phyloP scores from a whole-genome alignment of 2,113 vertebrate genomes.

The Ptychochromis oligacanthus region DNA sequence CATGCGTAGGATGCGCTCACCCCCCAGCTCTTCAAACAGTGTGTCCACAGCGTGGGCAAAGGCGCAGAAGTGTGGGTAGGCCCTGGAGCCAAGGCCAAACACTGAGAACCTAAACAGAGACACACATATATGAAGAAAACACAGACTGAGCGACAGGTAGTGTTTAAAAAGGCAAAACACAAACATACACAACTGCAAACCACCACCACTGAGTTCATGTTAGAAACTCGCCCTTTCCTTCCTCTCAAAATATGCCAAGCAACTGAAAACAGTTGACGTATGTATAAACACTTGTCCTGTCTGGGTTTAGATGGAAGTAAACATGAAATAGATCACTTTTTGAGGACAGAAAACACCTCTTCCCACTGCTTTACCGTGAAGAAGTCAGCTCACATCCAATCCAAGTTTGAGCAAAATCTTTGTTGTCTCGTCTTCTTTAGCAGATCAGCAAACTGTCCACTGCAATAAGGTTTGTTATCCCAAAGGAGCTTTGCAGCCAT shows the following conservation, averaged over 20 bases:
- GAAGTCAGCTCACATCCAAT: conserved; percentile 9
- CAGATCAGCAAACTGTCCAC: conserved; percentile 25
- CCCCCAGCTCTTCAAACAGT: conserved; percentile 94
- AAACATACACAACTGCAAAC: conserved; percentile 7
- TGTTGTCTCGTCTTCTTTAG: not conserved
- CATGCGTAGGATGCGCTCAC: conserved; percentile 97
- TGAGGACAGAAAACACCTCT: not conserved
- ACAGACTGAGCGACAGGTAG: conserved; percentile 7
- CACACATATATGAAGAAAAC: conserved; percentile 1
- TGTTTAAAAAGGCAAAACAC: not conserved
- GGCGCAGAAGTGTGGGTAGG: conserved; percentile 98
- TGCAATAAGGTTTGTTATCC: not conserved
- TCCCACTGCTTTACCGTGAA: not conserved
- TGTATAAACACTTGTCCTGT: not conserved
- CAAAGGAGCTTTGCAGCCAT: not conserved
- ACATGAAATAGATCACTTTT: not conserved
- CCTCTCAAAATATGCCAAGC: not conserved
- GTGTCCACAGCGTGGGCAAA: conserved; percentile 98
- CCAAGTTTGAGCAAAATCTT: not conserved
- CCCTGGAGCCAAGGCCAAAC: conserved; percentile 95
- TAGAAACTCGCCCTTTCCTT: not conserved
- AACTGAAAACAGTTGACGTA: not conserved
- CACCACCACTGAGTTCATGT: not conserved
- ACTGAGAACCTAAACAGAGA: conserved; percentile 88
- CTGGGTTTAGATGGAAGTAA: not conserved